Percentiles rank a stretch among this genome's conserved stretches.
Evolutionary conservation across 2,888 invertebrate species (phyloP).

Genomic region (Lampropteryx suffumata): DNA sequence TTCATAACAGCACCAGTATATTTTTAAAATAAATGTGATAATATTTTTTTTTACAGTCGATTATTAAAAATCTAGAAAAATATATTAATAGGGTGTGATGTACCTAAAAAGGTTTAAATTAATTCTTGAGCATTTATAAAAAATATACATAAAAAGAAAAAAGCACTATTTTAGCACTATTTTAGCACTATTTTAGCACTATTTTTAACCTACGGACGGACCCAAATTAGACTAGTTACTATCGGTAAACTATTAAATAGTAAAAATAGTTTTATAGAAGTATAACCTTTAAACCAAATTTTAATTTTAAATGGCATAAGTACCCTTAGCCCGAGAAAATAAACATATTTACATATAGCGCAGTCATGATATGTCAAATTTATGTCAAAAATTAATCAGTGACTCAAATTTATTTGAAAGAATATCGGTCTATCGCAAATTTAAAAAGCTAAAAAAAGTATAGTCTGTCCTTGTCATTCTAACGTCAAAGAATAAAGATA

Average conservation of each 20-base stretch:
- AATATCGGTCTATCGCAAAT: no score
- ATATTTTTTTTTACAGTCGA: background rate
- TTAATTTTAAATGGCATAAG: constrained; percentile 23
- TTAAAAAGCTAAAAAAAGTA: no score
- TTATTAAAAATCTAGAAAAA: background rate
- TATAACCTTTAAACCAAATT: constrained; percentile 24
- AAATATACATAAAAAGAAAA: background rate
- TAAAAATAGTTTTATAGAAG: constrained; percentile 12
- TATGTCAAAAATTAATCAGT: constrained; percentile 5
- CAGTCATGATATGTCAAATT: constrained; percentile 14
- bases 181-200: no score
- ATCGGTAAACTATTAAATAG: constrained; percentile 15
- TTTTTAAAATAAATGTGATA: background rate
- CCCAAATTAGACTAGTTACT: constrained; percentile 46
- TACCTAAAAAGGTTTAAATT: background rate
- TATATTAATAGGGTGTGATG: background rate
- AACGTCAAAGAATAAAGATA: no score
- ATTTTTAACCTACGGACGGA: constrained; percentile 46
- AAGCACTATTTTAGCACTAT: background rate
- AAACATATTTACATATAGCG: constrained; percentile 23
- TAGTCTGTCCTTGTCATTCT: no score
- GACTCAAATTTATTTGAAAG: background rate
- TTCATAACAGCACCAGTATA: constrained; percentile 6
- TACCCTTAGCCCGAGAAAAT: constrained; percentile 23
- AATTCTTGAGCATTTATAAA: background rate